These are phyloP conservation scores for Eupeodes latifasciatus DNA, from an alignment of 2,888 invertebrate genomes.

Conservation along the genomic window DNA sequence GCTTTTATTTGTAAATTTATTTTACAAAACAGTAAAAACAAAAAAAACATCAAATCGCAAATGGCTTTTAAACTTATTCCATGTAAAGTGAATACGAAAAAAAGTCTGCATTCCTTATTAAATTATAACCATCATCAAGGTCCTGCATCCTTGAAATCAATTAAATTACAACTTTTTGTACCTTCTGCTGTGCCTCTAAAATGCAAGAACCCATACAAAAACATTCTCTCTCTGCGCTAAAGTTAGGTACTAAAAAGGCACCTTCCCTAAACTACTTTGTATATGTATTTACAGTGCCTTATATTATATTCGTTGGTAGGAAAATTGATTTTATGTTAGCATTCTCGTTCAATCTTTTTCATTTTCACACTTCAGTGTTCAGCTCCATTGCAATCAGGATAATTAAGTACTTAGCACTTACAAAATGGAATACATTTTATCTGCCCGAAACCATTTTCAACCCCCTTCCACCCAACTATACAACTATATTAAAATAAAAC, in stretches of 20 bases:
- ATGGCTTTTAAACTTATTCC: not conserved
- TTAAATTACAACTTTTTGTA: conserved; percentile 17
- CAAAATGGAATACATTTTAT: conserved; percentile 22
- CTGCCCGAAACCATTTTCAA: not conserved
- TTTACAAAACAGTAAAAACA: not conserved
- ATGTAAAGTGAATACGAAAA: not conserved
- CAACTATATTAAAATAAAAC: too few species aligned
- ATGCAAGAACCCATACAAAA: too few species aligned
- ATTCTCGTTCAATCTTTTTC: conserved; percentile 33
- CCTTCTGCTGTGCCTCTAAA: conserved; percentile 4
- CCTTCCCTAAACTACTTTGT: too few species aligned
- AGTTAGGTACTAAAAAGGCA: too few species aligned
- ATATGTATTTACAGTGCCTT: not conserved
- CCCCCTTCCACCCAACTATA: not conserved
- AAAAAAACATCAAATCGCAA: not conserved
- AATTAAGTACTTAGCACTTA: conserved; percentile 52
- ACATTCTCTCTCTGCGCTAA: too few species aligned
- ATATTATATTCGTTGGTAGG: not conserved
- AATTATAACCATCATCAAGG: not conserved
- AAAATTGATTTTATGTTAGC: conserved; percentile 42
- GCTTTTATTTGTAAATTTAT: not conserved
- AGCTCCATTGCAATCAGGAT: conserved; percentile 34
- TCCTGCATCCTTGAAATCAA: conserved; percentile 20
- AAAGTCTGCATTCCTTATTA: not conserved
- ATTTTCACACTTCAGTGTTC: conserved; percentile 28